phyloP scores from a whole-genome alignment of 1,140 invertebrate species.

The Alviniconcha marisindica region DNA sequence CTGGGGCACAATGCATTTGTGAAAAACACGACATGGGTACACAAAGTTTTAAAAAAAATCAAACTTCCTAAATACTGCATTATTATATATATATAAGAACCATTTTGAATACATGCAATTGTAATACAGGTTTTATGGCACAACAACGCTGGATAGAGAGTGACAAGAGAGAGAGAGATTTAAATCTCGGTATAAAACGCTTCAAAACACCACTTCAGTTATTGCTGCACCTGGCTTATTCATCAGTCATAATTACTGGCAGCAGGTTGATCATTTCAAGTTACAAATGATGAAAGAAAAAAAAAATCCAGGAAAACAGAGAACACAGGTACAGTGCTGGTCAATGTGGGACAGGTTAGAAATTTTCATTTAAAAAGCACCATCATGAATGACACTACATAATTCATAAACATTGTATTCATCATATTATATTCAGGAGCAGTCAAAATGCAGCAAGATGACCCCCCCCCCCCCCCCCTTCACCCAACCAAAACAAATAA shows the following conservation, averaged over 20 bases:
- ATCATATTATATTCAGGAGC: not conserved
- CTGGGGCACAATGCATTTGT: too few relatives aligned
- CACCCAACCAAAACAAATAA: not conserved
- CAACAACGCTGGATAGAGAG: not conserved
- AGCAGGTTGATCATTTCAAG: not conserved
- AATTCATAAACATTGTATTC: too few relatives aligned
- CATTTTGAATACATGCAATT: too few relatives aligned
- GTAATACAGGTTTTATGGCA: conserved; percentile 1
- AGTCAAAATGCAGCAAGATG: not conserved
- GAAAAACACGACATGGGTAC: too few relatives aligned
- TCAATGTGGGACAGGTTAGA: not conserved
- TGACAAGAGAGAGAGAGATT: too few relatives aligned
- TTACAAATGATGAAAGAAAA: not conserved
- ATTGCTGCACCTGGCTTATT: not conserved
- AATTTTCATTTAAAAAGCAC: not conserved
- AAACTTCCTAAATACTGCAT: too few relatives aligned
- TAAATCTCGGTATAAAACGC: too few relatives aligned
- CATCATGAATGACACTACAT: not conserved
- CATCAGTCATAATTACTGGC: not conserved
- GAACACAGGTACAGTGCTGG: not conserved
- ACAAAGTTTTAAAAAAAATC: too few relatives aligned
- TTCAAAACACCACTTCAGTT: too few relatives aligned
- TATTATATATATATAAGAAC: too few relatives aligned
- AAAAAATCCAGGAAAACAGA: not conserved
- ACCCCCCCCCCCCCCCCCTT: too few relatives aligned